These are phyloP conservation scores for Anarhynchus alexandrinus DNA, from an alignment of 2,113 vertebrate genomes.

Conservation along the genomic window DNA sequence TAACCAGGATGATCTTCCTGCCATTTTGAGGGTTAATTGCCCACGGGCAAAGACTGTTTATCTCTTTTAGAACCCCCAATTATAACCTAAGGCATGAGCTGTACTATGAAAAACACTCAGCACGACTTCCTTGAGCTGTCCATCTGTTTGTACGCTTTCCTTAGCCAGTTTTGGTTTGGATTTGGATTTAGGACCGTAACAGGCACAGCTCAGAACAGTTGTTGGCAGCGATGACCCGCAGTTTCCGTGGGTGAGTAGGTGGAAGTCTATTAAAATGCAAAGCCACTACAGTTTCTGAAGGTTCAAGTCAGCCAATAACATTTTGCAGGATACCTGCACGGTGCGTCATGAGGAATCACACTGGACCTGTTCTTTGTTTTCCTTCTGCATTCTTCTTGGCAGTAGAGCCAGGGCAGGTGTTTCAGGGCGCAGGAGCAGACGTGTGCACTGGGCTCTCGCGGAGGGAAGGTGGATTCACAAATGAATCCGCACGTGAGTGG, in stretches of 20 bases:
- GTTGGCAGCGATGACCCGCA: background rate
- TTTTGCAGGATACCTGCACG: background rate
- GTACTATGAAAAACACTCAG: background rate
- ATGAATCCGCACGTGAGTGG: background rate
- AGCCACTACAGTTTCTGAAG: background rate
- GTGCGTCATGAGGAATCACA: background rate
- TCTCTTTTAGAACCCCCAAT: background rate
- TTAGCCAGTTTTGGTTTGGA: background rate
- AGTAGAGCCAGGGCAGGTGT: background rate
- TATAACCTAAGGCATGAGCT: background rate
- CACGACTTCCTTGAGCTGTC: background rate
- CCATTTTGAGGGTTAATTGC: background rate
- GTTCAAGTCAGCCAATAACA: fast-evolving
- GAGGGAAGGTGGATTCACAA: background rate
- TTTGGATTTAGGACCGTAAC: background rate
- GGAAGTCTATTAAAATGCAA: background rate
- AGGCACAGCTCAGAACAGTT: background rate
- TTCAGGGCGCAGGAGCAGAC: background rate
- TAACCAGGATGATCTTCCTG: background rate
- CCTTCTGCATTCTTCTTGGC: background rate
- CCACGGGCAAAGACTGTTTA: background rate
- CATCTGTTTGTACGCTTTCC: background rate
- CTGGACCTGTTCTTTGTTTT: background rate
- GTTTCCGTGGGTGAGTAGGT: background rate
- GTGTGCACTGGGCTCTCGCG: background rate